Percentiles rank a stretch among this genome's conserved stretches.
These are phyloP conservation scores for Paramisgurnus dabryanus DNA, from an alignment of 2,113 vertebrate species.

Conservation along the genomic window DNA sequence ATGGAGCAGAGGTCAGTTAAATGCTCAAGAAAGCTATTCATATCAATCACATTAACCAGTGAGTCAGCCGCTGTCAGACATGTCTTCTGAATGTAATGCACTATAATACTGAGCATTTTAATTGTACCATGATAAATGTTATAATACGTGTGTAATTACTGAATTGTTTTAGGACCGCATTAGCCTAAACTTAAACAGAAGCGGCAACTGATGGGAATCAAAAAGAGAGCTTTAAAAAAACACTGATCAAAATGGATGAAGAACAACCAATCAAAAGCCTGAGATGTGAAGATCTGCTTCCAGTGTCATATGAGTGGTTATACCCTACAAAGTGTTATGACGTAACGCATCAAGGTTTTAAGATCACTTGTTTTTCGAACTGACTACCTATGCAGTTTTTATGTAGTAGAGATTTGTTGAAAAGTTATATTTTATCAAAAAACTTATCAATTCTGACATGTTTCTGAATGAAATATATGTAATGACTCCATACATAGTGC, in stretches of 20 bases:
- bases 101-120: background rate
- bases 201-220: slow-evolving; percentile 69
- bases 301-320: background rate
- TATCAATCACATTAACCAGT: background rate
- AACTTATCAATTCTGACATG: background rate
- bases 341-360: too few relatives aligned
- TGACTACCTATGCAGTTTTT: background rate
- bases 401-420: slow-evolving; percentile 2
- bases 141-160: background rate
- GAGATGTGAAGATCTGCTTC: slow-evolving; percentile 81
- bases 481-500: too few relatives aligned
- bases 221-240: slow-evolving; percentile 69
- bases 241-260: slow-evolving; percentile 86
- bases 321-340: background rate
- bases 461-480: background rate
- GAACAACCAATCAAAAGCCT: slow-evolving; percentile 79
- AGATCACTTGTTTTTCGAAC: background rate
- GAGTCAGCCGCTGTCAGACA: background rate
- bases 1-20: slow-evolving; percentile 49
- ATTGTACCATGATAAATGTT: background rate
- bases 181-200: slow-evolving; percentile 46
- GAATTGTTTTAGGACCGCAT: background rate
- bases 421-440: slow-evolving; percentile 11
- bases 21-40: background rate
- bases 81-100: background rate